These are phyloP conservation scores for Grammomys surdaster DNA, from an alignment of 2,113 vertebrate genomes.

Conservation along the genomic window DNA sequence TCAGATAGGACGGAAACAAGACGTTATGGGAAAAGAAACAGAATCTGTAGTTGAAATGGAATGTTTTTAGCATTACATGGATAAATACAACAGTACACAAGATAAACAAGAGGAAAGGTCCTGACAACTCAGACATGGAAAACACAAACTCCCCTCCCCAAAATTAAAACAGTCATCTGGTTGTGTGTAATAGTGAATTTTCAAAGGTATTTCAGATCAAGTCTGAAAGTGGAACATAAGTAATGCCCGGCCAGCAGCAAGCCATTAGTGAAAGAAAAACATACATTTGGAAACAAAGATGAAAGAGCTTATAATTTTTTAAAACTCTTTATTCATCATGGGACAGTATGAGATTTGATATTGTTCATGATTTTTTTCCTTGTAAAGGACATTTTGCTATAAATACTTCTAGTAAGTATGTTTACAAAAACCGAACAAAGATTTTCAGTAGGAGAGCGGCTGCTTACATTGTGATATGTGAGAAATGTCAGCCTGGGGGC, in stretches of 20 bases:
- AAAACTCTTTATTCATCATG: neutral
- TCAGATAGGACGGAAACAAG: constrained; percentile 12
- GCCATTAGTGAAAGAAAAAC: neutral
- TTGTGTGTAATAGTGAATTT: neutral
- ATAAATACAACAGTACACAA: neutral
- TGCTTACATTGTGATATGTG: neutral
- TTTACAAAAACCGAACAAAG: neutral
- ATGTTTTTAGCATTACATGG: neutral
- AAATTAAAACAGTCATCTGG: neutral
- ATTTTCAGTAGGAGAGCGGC: neutral
- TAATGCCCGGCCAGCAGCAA: neutral
- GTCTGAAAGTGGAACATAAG: neutral
- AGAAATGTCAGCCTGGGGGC: neutral
- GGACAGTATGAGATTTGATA: neutral
- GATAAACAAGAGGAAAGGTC: neutral
- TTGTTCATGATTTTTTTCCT: neutral
- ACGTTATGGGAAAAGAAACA: neutral
- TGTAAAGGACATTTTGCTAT: neutral
- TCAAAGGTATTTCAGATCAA: neutral
- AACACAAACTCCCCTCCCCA: neutral
- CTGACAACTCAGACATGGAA: neutral
- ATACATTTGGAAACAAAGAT: neutral
- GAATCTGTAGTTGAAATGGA: neutral
- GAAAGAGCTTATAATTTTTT: neutral
- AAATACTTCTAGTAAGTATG: neutral